Percentiles rank a stretch among this genome's conserved stretches.
Conservation (phyloP, 2,888 invertebrate species). For the Chrysomela aeneicollis region DNA sequence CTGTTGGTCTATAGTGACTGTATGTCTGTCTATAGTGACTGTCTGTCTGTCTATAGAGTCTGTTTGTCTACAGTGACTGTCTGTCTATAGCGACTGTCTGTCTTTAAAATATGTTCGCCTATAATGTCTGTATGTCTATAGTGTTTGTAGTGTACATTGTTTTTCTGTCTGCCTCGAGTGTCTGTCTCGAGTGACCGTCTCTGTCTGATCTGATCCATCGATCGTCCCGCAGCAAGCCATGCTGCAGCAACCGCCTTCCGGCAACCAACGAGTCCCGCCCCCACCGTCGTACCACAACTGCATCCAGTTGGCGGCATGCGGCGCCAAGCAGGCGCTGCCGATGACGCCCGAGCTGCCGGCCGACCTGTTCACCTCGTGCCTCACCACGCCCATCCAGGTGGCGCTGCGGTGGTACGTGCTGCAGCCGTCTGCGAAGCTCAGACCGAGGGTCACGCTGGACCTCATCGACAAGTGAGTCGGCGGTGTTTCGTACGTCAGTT, state of each 20-base stretch:
- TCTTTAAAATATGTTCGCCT: too few relatives aligned
- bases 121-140: too few relatives aligned
- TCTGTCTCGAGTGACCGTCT: too few relatives aligned
- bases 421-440: constrained; percentile 81
- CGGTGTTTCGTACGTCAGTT: background rate
- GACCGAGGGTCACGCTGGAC: constrained; percentile 83
- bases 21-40: too few relatives aligned
- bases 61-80: too few relatives aligned
- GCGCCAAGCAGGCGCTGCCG: constrained; percentile 90
- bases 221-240: constrained; percentile 38
- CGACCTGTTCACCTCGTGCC: constrained; percentile 95
- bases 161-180: too few relatives aligned
- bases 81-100: too few relatives aligned
- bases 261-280: constrained; percentile 55
- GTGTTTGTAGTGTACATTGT: too few relatives aligned
- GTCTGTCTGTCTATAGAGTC: too few relatives aligned
- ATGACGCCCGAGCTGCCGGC: constrained; percentile 98
- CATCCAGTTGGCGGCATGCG: constrained; percentile 96
- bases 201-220: too few relatives aligned
- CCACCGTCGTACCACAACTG: constrained; percentile 82
- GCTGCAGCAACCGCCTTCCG: constrained; percentile 32
- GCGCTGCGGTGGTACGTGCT: constrained; percentile 94
- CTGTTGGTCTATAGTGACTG: too few relatives aligned
- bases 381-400: constrained; percentile 97
- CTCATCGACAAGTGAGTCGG: constrained; percentile 85